Base-by-base conservation (phyloP, 2,797 vertebrate genomes). In the Gila robusta region DNA sequence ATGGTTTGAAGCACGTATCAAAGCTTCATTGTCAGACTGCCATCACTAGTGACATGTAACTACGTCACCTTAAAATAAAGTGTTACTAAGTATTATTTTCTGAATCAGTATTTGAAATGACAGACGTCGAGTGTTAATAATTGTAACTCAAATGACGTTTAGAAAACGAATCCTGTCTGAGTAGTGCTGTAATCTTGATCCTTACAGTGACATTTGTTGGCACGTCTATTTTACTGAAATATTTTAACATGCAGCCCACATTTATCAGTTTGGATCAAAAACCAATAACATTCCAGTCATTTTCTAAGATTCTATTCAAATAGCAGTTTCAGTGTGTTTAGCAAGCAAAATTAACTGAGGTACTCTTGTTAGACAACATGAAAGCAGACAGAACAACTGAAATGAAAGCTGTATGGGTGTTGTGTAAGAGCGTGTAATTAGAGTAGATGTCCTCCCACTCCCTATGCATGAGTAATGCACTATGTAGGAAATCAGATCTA, bases 391-490 rank as follows among this genome's bases (percentile, higher is more conserved):
- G 79, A 66, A 32, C 26, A 87, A 88, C 87, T 89, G 69, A 87
- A 86, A 87, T 83, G 81, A 88, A 87, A 79, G 62, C 52, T 89
- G 82, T 78, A 81, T 72, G 83, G 88, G 72, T 85, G 83, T 90
- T 91, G 90, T 77, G 54, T 83, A 87, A 87, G 78, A 70, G 92
- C 82, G 85, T 70, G 69, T 82, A 84, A 91, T 92, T 90, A 90
- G 85, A 89, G 70, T 84, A 49, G 82, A 87, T 72, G 69, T 79
- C 84, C 91, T 88, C 92, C 85, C 77, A 91, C 87, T 90, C 79
- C 67, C 26, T 59, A 69, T 83, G 80, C 80, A 80, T 92, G 88
- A 92, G 84, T 91, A 90, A 91, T 87, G 83, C 82, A 66, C 83
- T 88, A 89, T 66, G 86, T 89, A 88, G 49, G 87, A 91, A 84